phyloP scores from a whole-genome alignment of 2,113 vertebrate species.

The Ophthalmotilapia sp. region DNA sequence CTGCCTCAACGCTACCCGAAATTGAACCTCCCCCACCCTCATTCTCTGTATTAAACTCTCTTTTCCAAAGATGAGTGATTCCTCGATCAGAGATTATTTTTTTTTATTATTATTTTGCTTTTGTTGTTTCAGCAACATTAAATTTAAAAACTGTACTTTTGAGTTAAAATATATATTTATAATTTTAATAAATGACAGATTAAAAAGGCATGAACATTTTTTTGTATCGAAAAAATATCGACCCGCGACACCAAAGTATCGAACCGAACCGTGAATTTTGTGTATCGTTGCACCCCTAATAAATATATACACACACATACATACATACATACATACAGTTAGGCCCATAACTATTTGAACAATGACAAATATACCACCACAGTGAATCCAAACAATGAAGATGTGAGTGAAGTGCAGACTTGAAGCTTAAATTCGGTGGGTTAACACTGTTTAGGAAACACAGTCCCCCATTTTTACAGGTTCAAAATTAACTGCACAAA shows the following conservation, averaged over 20 bases:
- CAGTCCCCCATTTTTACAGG: not conserved
- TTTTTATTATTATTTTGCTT: not conserved
- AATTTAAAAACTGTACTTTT: not conserved
- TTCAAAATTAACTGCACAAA: not conserved
- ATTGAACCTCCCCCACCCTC: not conserved
- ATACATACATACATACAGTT: accelerated
- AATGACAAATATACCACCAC: not conserved
- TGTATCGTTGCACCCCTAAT: accelerated
- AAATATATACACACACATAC: accelerated
- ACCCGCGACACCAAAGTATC: not conserved
- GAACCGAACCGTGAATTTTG: not conserved
- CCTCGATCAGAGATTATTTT: not conserved
- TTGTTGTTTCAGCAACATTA: not conserved
- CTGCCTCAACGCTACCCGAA: not conserved
- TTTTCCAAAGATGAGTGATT: not conserved
- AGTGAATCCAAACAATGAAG: not conserved
- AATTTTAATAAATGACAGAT: not conserved
- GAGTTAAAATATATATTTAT: not conserved
- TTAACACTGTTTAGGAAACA: not conserved
- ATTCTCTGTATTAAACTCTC: not conserved
- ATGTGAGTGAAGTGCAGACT: not conserved
- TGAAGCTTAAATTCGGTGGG: not conserved
- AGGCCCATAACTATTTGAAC: not conserved
- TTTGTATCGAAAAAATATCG: not conserved
- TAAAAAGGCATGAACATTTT: not conserved